Conservation (phyloP, 1,140 invertebrate species). For the Drosophila erecta region DNA sequence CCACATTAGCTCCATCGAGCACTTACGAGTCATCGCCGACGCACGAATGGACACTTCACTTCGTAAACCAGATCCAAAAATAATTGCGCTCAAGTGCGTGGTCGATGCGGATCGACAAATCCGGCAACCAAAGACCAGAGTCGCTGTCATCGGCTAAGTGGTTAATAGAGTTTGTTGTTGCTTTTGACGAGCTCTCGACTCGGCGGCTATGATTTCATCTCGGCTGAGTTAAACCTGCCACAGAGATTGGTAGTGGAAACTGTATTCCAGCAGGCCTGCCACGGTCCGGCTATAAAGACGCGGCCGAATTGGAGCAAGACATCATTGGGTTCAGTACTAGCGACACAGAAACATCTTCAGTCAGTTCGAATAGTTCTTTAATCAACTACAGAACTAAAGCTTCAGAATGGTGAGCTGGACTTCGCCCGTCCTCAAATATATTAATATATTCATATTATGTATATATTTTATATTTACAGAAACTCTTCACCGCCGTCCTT, state of each 20-base stretch:
- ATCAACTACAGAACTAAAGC: conserved; percentile 37
- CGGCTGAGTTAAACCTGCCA: not conserved
- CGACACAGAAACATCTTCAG: conserved; percentile 63
- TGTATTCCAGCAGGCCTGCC: conserved; percentile 28
- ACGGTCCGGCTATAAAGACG: conserved; percentile 64
- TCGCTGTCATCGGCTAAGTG: conserved; percentile 57
- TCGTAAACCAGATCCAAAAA: conserved; percentile 65
- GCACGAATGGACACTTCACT: conserved; percentile 44
- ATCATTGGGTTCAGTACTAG: conserved; percentile 81
- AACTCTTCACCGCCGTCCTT: conserved; percentile 61
- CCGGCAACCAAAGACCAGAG: conserved; percentile 2
- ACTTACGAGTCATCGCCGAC: not conserved
- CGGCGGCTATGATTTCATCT: conserved; percentile 20
- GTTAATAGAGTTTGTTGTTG: conserved; percentile 55
- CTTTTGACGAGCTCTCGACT: conserved; percentile 66
- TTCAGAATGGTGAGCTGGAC: conserved; percentile 58
- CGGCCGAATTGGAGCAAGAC: conserved; percentile 41
- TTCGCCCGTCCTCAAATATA: not conserved
- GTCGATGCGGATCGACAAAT: conserved; percentile 26
- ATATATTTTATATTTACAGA: too few relatives aligned
- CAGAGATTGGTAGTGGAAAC: conserved; percentile 47
- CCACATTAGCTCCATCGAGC: conserved; percentile 10
- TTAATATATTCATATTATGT: not conserved
- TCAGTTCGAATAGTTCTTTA: conserved; percentile 43
- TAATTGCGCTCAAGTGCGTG: conserved; percentile 59